Evolutionary conservation across 2,888 invertebrate genomes (phyloP).

Genomic region (Ormyrus thymus): DNA sequence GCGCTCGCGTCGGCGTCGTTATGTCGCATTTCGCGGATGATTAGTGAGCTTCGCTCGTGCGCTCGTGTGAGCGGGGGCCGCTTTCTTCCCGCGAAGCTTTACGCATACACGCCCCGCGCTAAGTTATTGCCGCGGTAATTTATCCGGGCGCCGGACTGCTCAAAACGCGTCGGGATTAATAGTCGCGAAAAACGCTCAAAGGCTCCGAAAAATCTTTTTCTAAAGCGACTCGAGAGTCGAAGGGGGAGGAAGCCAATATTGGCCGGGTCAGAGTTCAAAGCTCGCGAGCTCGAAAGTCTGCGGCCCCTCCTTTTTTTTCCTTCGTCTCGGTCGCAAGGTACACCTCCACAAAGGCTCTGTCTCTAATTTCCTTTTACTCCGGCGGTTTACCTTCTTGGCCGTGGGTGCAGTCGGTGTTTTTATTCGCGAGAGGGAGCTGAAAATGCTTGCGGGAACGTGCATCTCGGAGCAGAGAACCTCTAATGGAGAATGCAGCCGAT

Average conservation of each 20-base stretch:
- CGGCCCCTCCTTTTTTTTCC: slow-evolving; percentile 4
- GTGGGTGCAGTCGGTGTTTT: not conserved
- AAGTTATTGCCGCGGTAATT: slow-evolving; percentile 22
- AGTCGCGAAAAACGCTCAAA: not conserved
- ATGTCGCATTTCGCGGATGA: slow-evolving; percentile 21
- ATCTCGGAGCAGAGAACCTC: too few species aligned
- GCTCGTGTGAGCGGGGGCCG: not conserved
- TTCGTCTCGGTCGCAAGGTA: slow-evolving; percentile 19
- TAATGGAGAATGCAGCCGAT: too few species aligned
- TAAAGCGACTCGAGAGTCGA: not conserved
- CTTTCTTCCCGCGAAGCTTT: not conserved
- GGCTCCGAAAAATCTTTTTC: not conserved
- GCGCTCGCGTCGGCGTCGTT: slow-evolving; percentile 13
- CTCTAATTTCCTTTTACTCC: slow-evolving; percentile 39
- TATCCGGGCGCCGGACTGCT: not conserved
- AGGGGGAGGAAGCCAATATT: slow-evolving; percentile 22
- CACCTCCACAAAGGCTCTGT: slow-evolving; percentile 23
- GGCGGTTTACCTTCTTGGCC: slow-evolving; percentile 11
- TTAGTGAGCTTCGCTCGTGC: slow-evolving; percentile 29
- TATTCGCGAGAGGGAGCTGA: not conserved
- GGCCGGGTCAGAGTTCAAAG: slow-evolving; percentile 36
- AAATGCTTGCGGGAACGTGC: not conserved
- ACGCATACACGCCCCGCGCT: not conserved
- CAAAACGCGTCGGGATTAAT: not conserved
- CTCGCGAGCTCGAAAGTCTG: slow-evolving; percentile 14